Evolutionary conservation across 2,888 invertebrate genomes (phyloP), one percentile per base, ranked within the genome.

Genomic region (Caenorhabditis sp.): DNA sequence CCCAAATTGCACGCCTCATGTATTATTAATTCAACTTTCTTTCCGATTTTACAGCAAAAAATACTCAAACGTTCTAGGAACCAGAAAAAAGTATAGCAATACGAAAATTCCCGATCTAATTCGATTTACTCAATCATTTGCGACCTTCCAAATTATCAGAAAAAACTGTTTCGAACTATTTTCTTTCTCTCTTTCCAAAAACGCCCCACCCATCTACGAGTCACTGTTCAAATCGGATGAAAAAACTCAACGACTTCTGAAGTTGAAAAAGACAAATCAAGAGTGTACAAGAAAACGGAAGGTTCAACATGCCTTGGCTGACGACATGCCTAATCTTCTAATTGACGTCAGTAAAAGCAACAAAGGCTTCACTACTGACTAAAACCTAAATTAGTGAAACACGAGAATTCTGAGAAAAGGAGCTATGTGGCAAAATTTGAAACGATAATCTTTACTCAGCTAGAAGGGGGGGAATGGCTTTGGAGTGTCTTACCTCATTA

Each of bases 401-500:
- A 7, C 2, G 12, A 38, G 38, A 38, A 2, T 12, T 38, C 38
- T 12, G 2, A 10, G 12, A 12, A 12, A 38, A 38, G 12, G 8
- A 12, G n/a, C n/a, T n/a, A 47, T 2, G n/a, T 7, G 38, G 10
- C 4, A 19, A 19, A 47, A 47, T 47, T 16, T 12, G 51, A 54
- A 22, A 54, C 51, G 26, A 24, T 54, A 10, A 31, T 31, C 26
- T 58, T 31, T 31, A 31, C 4, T 14, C 19, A 19, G 38, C 12
- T 38, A 12, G 4, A 8, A 38, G 54, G n/a, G 26, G 14, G 14
- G 8, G 54, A 26, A 24, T 19, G n/a, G 51, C 22, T 22, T 6
- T n/a, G 4, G 51, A 26, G 35, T n/a, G 59, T 8, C n/a, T 59
- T 59, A 59, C 59, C 59, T 59, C 59, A 35, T 59, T 59, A 59